Evolutionary conservation across 2,888 invertebrate genomes (phyloP).

Genomic region (Hypena proboscidalis): DNA sequence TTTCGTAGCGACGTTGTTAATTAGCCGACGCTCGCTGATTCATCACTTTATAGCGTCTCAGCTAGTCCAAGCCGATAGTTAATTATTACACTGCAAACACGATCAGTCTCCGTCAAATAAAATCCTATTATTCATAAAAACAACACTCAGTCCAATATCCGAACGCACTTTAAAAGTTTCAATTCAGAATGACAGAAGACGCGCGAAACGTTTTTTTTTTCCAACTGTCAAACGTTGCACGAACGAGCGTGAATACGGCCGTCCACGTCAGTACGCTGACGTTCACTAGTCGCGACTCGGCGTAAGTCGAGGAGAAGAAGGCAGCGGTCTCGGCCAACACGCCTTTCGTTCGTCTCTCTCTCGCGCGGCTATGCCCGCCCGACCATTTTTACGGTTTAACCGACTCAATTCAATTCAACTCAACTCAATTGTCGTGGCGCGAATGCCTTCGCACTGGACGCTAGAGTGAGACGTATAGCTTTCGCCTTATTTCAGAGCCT

Average conservation of each 20-base stretch:
- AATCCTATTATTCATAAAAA: conserved; percentile 46
- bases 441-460: conserved; percentile 82
- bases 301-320: conserved; percentile 84
- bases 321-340: conserved; percentile 83
- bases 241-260: conserved; percentile 67
- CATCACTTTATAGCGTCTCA: conserved; percentile 83
- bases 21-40: conserved; percentile 83
- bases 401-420: conserved; percentile 85
- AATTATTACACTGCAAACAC: conserved; percentile 69
- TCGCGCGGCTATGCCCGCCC: conserved; percentile 78
- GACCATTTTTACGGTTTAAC: conserved; percentile 84
- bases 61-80: conserved; percentile 70
- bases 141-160: conserved; percentile 59
- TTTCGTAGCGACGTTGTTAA: conserved; percentile 80
- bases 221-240: conserved; percentile 67
- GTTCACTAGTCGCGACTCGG: conserved; percentile 82
- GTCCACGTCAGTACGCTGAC: conserved; percentile 80
- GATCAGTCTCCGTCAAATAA: conserved; percentile 49
- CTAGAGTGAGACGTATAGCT: conserved; percentile 81
- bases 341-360: conserved; percentile 84
- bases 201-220: conserved; percentile 80
- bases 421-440: conserved; percentile 85
- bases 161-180: conserved; percentile 73
- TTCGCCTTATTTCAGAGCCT: conserved; percentile 60
- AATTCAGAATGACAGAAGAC: conserved; percentile 70